A percentile compares a stretch with the other conserved stretches of the same genome.
These are phyloP conservation scores for Seladonia tumulorum DNA, from an alignment of 2,888 invertebrate genomes.

Conservation along the genomic window DNA sequence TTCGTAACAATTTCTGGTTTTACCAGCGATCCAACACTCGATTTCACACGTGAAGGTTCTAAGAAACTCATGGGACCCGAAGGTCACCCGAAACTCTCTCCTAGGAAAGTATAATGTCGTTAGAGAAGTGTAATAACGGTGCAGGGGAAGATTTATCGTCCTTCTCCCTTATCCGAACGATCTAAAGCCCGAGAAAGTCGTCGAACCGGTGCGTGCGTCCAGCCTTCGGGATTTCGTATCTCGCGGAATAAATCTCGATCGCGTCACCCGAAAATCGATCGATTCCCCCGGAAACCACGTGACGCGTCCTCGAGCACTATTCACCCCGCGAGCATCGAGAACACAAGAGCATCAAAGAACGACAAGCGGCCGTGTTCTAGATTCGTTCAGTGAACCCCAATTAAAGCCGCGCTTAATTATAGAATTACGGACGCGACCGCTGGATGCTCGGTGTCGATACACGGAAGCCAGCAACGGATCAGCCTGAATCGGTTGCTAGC, in stretches of 20 bases:
- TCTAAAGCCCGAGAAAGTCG: background rate
- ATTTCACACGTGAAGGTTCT: background rate
- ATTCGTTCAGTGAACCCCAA: slow-evolving; percentile 35
- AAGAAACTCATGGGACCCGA: background rate
- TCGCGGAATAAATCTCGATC: slow-evolving; percentile 3
- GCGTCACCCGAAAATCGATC: background rate
- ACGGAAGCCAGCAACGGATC: slow-evolving; percentile 19
- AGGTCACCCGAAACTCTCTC: background rate
- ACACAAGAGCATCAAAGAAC: background rate
- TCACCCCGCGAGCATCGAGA: slow-evolving; percentile 8
- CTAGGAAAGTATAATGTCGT: background rate
- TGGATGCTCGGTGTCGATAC: slow-evolving; percentile 34
- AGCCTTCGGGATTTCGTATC: background rate
- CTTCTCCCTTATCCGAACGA: background rate
- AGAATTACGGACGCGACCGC: slow-evolving; percentile 32
- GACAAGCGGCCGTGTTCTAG: slow-evolving; percentile 28
- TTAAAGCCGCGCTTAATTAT: slow-evolving; percentile 46
- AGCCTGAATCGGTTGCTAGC: slow-evolving; percentile 26
- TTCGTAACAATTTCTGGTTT: background rate
- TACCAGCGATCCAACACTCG: background rate
- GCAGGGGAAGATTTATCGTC: background rate
- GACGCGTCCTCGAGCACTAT: background rate
- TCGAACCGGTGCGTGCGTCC: background rate
- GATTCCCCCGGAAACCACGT: background rate
- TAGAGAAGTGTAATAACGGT: background rate